phyloP scores from a whole-genome alignment of 2,113 vertebrate genomes.

The Tauraco erythrolophus region DNA sequence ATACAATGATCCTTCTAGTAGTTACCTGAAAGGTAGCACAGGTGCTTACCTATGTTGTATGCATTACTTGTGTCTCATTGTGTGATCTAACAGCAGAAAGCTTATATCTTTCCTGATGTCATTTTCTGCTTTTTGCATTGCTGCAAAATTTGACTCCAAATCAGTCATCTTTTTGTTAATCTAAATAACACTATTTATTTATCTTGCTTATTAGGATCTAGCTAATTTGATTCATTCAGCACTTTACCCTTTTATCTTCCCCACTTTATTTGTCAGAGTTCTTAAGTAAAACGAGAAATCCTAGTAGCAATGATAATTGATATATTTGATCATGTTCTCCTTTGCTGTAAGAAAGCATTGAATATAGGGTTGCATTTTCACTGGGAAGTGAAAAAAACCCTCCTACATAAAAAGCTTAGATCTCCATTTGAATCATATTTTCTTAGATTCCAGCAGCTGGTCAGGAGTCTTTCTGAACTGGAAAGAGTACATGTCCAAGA shows the following conservation, averaged over 20 bases:
- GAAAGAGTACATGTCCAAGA: neutral
- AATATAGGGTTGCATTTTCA: neutral
- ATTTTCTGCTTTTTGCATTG: neutral
- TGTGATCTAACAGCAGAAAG: neutral
- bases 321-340: neutral
- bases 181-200: neutral
- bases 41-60: neutral
- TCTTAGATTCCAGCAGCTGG: neutral
- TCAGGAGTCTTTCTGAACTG: neutral
- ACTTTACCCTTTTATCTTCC: neutral
- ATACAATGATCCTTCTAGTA: neutral
- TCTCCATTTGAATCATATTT: neutral
- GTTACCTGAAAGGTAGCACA: neutral
- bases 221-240: neutral
- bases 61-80: neutral
- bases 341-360: neutral
- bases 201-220: neutral
- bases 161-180: neutral
- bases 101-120: neutral
- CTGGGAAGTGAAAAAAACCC: neutral
- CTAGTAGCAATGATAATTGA: neutral
- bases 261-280: neutral
- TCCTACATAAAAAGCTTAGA: neutral
- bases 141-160: neutral
- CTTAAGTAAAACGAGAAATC: neutral